Evolutionary conservation across 2,888 invertebrate genomes (phyloP).

Genomic region (Osmoderma eremita): DNA sequence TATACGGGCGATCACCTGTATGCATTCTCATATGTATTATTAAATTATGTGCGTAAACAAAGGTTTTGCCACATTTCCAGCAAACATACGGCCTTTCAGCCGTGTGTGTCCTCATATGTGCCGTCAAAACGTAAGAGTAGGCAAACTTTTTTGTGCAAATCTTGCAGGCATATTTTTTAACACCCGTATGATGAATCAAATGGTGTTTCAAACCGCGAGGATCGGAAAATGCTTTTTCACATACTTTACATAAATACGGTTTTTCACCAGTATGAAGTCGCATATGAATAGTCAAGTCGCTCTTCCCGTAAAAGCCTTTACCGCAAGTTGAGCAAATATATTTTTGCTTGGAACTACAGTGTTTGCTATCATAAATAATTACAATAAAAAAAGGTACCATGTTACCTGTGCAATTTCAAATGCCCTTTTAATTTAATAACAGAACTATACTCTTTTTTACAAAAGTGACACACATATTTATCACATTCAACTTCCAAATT

Average conservation of each 20-base stretch:
- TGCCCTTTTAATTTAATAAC: too few relatives aligned
- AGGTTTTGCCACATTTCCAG: conserved; percentile 56
- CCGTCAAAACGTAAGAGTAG: conserved; percentile 54
- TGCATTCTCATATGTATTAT: conserved; percentile 57
- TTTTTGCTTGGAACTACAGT: conserved; percentile 1
- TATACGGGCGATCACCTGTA: too few relatives aligned
- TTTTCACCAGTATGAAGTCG: conserved; percentile 56
- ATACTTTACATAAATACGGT: conserved; percentile 54
- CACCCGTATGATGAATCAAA: conserved; percentile 55
- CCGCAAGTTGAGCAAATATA: conserved; percentile 53
- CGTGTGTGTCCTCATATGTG: conserved; percentile 56
- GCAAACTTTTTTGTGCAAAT: conserved; percentile 55
- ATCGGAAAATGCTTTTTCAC: conserved; percentile 53
- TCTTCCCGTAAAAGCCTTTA: conserved; percentile 54
- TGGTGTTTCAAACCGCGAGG: conserved; percentile 54
- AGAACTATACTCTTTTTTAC: too few relatives aligned
- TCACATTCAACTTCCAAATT: too few relatives aligned
- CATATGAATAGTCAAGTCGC: conserved; percentile 54
- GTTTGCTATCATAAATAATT: too few relatives aligned
- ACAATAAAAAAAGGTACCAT: too few relatives aligned
- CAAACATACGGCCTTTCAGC: conserved; percentile 57
- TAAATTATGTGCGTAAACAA: conserved; percentile 56
- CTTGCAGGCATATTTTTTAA: conserved; percentile 54
- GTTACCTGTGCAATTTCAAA: too few relatives aligned
- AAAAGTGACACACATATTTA: too few relatives aligned